Percentiles rank a stretch among this genome's conserved stretches.
Conservation (phyloP, 2,797 vertebrate genomes). For the Cryptoprocta ferox region DNA sequence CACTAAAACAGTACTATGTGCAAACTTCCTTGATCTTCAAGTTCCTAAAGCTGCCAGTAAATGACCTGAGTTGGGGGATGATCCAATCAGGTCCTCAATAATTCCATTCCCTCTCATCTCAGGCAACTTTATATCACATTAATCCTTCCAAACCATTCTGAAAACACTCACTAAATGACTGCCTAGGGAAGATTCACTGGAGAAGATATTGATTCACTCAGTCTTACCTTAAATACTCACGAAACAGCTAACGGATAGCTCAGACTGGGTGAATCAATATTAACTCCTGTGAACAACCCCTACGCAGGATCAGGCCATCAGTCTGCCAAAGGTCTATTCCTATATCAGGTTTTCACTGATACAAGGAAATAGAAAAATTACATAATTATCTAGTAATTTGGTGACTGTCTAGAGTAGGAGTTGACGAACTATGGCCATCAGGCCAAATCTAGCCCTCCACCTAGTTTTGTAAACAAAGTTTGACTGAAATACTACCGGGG, state of each 20-base stretch:
- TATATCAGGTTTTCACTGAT: not conserved
- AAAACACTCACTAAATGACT: not conserved
- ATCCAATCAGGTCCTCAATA: not conserved
- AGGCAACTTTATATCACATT: not conserved
- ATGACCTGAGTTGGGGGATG: not conserved
- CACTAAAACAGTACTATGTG: too few species aligned
- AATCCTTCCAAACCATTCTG: not conserved
- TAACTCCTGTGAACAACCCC: not conserved
- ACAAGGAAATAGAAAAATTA: not conserved
- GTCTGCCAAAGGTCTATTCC: not conserved
- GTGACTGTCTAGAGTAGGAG: not conserved
- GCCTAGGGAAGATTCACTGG: not conserved
- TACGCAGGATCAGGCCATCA: not conserved
- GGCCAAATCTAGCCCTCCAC: not conserved
- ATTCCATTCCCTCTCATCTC: not conserved
- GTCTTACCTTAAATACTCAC: not conserved
- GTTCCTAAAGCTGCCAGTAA: not conserved
- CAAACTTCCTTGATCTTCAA: not conserved
- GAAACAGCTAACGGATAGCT: not conserved
- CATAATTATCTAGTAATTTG: not conserved
- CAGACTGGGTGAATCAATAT: not conserved
- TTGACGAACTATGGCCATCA: not conserved
- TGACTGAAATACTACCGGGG: not conserved
- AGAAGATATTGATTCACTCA: not conserved
- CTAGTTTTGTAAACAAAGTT: not conserved